Conservation (phyloP, 2,888 invertebrate species). For the Harmothoe impar region DNA sequence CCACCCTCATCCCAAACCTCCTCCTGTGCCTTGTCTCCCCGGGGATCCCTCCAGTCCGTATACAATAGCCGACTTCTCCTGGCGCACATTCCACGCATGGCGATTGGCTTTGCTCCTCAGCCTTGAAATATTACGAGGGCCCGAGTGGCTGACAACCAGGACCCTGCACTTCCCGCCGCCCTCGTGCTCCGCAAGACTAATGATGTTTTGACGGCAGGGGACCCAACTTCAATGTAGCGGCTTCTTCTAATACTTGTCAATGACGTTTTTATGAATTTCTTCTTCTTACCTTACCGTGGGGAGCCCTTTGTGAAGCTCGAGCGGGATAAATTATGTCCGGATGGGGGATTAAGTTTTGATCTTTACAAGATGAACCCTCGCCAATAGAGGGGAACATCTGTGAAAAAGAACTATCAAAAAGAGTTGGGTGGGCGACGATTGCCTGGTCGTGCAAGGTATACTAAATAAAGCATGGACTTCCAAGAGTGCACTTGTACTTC, state of each 20-base stretch:
- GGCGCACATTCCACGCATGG: constrained; percentile 22
- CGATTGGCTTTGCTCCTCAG: constrained; percentile 11
- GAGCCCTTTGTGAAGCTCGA: not conserved
- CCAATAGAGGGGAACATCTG: not conserved
- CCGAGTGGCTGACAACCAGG: not conserved
- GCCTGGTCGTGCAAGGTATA: not conserved
- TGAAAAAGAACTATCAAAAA: not conserved
- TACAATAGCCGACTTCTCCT: constrained; percentile 15
- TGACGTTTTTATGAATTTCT: too few relatives aligned
- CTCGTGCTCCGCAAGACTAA: constrained; percentile 40
- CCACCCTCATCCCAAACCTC: constrained; percentile 2
- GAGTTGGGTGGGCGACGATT: not conserved
- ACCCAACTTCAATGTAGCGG: not conserved
- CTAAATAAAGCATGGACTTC: not conserved
- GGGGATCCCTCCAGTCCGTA: not conserved
- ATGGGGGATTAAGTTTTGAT: constrained; percentile 47
- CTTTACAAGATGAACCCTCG: constrained; percentile 19
- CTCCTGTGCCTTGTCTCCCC: constrained; percentile 17
- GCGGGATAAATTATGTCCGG: constrained; percentile 40
- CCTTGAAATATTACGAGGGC: constrained; percentile 35
- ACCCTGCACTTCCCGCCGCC: not conserved
- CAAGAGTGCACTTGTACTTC: not conserved
- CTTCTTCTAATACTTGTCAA: not conserved
- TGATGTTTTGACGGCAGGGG: constrained; percentile 47
- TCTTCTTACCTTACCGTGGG: too few relatives aligned